Evolutionary conservation across 2,113 vertebrate species (phyloP).

Genomic region (Pseudopodoces humilis): DNA sequence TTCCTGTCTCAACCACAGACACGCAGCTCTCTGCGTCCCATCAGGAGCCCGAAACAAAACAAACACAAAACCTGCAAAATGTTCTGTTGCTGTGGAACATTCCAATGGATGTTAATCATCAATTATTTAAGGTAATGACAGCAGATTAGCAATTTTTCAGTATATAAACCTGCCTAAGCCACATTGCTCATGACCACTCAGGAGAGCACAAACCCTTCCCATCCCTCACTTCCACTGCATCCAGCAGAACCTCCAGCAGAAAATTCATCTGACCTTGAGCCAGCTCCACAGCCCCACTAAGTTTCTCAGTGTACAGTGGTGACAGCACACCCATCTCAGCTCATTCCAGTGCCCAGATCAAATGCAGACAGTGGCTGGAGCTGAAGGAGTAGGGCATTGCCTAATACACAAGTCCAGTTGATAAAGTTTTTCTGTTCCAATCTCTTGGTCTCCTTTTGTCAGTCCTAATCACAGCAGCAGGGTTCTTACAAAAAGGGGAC

Average conservation of each 20-base stretch:
- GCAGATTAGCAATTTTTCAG: neutral
- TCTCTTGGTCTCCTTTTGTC: neutral
- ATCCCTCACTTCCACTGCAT: neutral
- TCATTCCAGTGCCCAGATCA: neutral
- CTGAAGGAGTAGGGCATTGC: neutral
- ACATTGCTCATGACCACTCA: neutral
- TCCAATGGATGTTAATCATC: neutral
- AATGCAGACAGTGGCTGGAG: neutral
- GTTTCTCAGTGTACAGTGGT: neutral
- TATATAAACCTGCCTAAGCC: neutral
- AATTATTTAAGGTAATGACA: neutral
- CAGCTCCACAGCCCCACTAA: fast-evolving
- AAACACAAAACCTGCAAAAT: neutral
- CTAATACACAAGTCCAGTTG: neutral
- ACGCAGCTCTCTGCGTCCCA: neutral
- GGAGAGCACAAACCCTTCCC: neutral
- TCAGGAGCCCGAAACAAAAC: neutral
- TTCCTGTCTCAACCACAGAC: neutral
- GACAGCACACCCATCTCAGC: neutral
- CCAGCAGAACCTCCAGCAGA: neutral
- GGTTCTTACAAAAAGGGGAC: neutral
- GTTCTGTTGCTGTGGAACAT: neutral
- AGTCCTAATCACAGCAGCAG: neutral
- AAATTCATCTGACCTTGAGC: neutral
- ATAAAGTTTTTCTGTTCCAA: neutral